These are phyloP conservation scores for Trichogramma pretiosum DNA, from an alignment of 1,140 invertebrate genomes.

Conservation along the genomic window DNA sequence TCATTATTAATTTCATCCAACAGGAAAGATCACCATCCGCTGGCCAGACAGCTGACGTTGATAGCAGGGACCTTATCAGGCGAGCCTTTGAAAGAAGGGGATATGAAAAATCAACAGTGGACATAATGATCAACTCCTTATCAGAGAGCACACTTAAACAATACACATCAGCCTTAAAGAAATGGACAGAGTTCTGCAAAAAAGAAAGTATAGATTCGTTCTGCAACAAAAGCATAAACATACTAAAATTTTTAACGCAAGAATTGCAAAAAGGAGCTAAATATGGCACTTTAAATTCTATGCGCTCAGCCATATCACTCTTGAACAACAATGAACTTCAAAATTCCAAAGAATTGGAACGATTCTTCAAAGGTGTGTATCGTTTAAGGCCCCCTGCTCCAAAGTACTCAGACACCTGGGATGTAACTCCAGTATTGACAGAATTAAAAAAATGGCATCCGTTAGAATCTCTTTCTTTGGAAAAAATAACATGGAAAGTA, in stretches of 20 bases:
- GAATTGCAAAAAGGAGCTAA: slow-evolving; percentile 20
- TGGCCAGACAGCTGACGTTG: background rate
- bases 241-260: slow-evolving; percentile 10
- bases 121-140: slow-evolving; percentile 9
- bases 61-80: slow-evolving; percentile 16
- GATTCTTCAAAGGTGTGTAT: slow-evolving; percentile 28
- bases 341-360: slow-evolving; percentile 8
- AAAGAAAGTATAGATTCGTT: background rate
- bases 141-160: slow-evolving; percentile 14
- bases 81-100: slow-evolving; percentile 5
- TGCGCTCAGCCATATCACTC: slow-evolving; percentile 19
- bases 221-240: background rate
- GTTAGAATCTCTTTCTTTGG: slow-evolving; percentile 2
- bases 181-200: slow-evolving; percentile 9
- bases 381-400: slow-evolving; percentile 20
- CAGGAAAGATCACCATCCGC: background rate
- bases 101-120: slow-evolving; percentile 1
- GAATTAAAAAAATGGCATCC: slow-evolving; percentile 9
- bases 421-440: slow-evolving; percentile 16
- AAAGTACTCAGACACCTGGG: slow-evolving; percentile 25
- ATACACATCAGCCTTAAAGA: slow-evolving; percentile 7
- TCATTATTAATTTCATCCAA: background rate
- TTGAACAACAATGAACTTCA: slow-evolving; percentile 1
- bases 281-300: slow-evolving; percentile 22
- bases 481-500: slow-evolving; percentile 7